phyloP scores from a whole-genome alignment of 2,888 invertebrate species.

The Lasius platythorax region DNA sequence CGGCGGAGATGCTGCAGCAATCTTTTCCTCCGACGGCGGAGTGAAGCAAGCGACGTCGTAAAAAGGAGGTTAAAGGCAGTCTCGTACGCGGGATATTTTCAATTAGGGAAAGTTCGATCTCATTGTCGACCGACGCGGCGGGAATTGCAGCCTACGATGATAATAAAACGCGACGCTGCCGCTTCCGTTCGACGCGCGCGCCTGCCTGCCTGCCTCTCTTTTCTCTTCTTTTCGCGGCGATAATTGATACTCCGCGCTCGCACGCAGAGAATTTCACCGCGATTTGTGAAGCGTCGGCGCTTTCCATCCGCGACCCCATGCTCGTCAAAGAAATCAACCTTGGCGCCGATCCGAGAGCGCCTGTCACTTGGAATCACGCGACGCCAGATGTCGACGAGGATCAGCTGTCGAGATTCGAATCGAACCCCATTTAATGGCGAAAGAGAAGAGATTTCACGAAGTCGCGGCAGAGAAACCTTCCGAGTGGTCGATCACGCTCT shows the following conservation, averaged over 20 bases:
- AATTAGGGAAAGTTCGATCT: slow-evolving; percentile 72
- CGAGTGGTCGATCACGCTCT: slow-evolving; percentile 23
- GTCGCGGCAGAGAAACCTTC: background rate
- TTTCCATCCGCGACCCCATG: slow-evolving; percentile 58
- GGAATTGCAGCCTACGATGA: slow-evolving; percentile 41
- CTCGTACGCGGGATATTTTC: slow-evolving; percentile 65
- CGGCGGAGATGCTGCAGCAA: background rate
- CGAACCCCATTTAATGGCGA: slow-evolving; percentile 58
- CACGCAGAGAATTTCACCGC: slow-evolving; percentile 60
- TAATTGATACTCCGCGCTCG: slow-evolving; percentile 64
- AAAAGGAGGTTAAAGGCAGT: slow-evolving; percentile 63
- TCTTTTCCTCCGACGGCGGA: background rate
- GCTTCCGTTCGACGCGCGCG: slow-evolving; percentile 51
- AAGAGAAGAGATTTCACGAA: background rate
- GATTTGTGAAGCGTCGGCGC: slow-evolving; percentile 39
- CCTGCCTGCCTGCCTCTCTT: slow-evolving; percentile 14
- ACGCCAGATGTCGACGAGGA: slow-evolving; percentile 65
- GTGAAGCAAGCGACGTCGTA: slow-evolving; percentile 1
- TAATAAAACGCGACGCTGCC: slow-evolving; percentile 42
- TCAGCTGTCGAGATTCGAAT: slow-evolving; percentile 66
- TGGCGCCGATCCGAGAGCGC: slow-evolving; percentile 69
- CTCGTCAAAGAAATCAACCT: slow-evolving; percentile 59
- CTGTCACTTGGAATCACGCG: slow-evolving; percentile 60
- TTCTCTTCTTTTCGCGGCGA: slow-evolving; percentile 42
- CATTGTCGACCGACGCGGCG: slow-evolving; percentile 36